Base-by-base conservation (phyloP, 2,113 vertebrate species). In the Ictalurus furcatus region DNA sequence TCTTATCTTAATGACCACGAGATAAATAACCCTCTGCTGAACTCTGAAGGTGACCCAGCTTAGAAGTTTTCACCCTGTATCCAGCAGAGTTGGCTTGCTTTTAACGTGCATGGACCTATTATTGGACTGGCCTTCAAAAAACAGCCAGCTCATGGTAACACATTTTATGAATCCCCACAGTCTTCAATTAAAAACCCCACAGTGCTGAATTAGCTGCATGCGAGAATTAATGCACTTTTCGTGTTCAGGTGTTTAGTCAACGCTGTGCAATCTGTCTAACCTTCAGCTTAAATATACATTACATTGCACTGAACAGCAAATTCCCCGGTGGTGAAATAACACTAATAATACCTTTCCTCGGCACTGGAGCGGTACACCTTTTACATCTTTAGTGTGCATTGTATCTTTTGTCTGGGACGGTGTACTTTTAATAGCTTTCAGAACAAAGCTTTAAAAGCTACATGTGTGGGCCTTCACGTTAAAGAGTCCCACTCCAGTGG, bases 1-100 rank as follows among this genome's bases (percentile, higher is more conserved):
- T 30, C 14, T 34, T 34, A 30, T 37, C 21, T 14, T 54, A n/a
- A 52, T 37, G 25, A 48, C 25, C 48, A 40, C 3, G 74, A 65
- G 21, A 56, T 34, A n/a, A 78, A 87, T 61, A 40, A 85, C 58
- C 59, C 59, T 69, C 44, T 61, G 58, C 44, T 7, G 37, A 44
- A 63, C 5, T 30, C 54, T 85, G 85, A 89, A 89, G 86, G 88
- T 91, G 90, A 89, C 85, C 56, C 88, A 48, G 67, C 87, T n/a
- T 14, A 0, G 12, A 79, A 74, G n/a, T 79, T 88, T 56, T 71
- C 52, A 74, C 13, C 3, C 80, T 44, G 67, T 56, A 30, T 54
- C 82, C 71, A 17, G 65, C 30, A 17, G 21, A 54, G 30, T 25
- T 67, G 59, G 85, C 63, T 85, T 89, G 89, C 85, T 85, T 91